Conservation (phyloP, 1,140 invertebrate genomes). For the Drosophila littoralis region DNA sequence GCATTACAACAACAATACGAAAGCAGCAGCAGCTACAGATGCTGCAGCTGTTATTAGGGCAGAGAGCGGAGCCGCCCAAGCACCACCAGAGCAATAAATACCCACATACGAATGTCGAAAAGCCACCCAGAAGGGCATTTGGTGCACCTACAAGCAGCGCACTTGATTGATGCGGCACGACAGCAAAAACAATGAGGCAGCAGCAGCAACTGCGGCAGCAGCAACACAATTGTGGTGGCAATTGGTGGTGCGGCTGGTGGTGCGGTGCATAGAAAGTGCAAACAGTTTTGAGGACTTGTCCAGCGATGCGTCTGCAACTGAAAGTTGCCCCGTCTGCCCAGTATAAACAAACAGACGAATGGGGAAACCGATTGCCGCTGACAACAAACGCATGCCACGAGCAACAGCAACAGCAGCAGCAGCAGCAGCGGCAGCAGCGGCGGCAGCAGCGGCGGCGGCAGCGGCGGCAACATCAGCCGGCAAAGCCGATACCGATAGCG, state of each 20-base stretch:
- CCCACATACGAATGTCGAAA: background rate
- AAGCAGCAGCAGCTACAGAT: slow-evolving; percentile 12
- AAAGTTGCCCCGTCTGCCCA: slow-evolving; percentile 60
- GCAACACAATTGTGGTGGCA: background rate
- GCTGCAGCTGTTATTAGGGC: slow-evolving; percentile 22
- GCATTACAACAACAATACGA: slow-evolving; percentile 68
- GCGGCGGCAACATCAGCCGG: slow-evolving; percentile 22
- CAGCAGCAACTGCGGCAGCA: background rate
- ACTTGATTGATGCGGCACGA: slow-evolving; percentile 21
- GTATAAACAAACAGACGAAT: slow-evolving; percentile 68
- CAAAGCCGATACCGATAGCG: slow-evolving; percentile 26
- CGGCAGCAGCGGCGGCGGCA: background rate
- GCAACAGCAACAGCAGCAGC: slow-evolving; percentile 21
- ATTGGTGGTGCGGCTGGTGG: slow-evolving; percentile 18
- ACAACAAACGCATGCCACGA: slow-evolving; percentile 47
- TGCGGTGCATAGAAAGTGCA: slow-evolving; percentile 74
- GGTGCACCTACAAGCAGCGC: slow-evolving; percentile 10
- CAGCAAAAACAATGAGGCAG: background rate
- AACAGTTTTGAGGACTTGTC: slow-evolving; percentile 74
- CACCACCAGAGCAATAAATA: background rate
- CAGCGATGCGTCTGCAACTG: slow-evolving; percentile 35
- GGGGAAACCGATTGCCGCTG: slow-evolving; percentile 55
- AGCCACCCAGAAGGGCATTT: slow-evolving; percentile 10
- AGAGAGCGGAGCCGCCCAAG: slow-evolving; percentile 4
- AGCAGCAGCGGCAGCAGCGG: slow-evolving; percentile 20